phyloP scores from a whole-genome alignment of 2,888 invertebrate species.

The Coenonympha arcania region DNA sequence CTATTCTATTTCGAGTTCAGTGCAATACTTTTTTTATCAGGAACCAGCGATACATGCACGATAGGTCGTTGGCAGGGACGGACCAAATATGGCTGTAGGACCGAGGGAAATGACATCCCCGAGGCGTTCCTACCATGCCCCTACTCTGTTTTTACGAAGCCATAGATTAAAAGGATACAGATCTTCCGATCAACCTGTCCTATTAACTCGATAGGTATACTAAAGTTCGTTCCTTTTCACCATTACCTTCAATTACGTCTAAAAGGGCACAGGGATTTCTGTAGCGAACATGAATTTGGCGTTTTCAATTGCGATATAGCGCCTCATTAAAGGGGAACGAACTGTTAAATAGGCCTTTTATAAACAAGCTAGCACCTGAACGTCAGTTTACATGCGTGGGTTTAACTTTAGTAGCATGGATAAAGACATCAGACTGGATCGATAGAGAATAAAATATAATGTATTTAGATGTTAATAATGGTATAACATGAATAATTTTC shows the following conservation, averaged over 20 bases:
- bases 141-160: slow-evolving; percentile 9
- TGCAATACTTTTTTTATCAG: slow-evolving; percentile 15
- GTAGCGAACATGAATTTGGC: slow-evolving; percentile 2
- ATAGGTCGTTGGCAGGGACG: slow-evolving; percentile 40
- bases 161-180: slow-evolving; percentile 7
- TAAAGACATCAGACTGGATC: neutral
- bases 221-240: neutral
- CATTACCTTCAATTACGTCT: slow-evolving; percentile 7
- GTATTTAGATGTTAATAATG: no score
- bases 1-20: neutral
- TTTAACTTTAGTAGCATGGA: neutral
- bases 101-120: slow-evolving; percentile 23
- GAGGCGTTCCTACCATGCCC: slow-evolving; percentile 3
- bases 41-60: no score
- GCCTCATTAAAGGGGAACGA: slow-evolving; percentile 1
- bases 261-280: neutral
- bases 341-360: slow-evolving; percentile 1
- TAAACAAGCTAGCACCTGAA: slow-evolving; percentile 4
- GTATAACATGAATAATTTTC: no score
- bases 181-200: slow-evolving; percentile 6
- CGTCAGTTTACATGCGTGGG: neutral
- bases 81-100: slow-evolving; percentile 39
- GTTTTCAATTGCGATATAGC: neutral
- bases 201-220: slow-evolving; percentile 3
- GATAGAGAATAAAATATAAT: neutral